Base-by-base conservation (phyloP, 2,797 vertebrate species). In the Poecile montanus region DNA sequence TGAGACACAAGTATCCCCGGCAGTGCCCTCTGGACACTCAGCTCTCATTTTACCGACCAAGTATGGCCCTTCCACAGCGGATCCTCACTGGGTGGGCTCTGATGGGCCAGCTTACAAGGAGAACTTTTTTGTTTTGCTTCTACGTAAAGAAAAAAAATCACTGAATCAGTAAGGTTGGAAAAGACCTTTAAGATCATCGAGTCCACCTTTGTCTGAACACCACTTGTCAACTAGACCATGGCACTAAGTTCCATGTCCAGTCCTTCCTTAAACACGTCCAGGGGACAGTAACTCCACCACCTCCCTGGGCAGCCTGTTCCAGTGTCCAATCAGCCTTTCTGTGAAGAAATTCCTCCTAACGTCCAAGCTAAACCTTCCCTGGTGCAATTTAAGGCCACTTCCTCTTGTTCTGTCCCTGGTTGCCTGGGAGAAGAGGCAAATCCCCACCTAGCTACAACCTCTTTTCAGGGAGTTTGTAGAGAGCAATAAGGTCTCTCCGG, bases 21-120 rank as follows among this genome's bases (percentile, higher is more conserved):
- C 12, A 22, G 13, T 3, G 14, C 13, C 8, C 58, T 81, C 50
- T 21, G 32, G 42, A 23, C 3, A 3, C 61, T 51, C 9, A 4
- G n/a, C n/a, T 36, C 30, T 50, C 6, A 6, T 44, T 79, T 60
- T 30, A 75, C n/a, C 8, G 58, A 21, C 7, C 0, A 17, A n/a
- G 4, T 3, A 5, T 3, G n/a, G 34, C 19, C 1, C 6, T 58
- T 32, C 12, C n/a, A 44, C 1, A 1, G 47, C 26, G 22, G 42
- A 29, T 40, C 26, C 65, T 62, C 0, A 0, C 32, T 5, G 7
- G 29, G 11, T 34, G 3, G 12, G 25, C 20, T 45, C 44, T 12
- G 8, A 11, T 7, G 2, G 21, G 36, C 32, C 66, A 72, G 45
- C 6, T 58, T 22, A 3, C 5, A 2, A 13, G 1, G 30, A 30